phyloP scores from a whole-genome alignment of 2,888 invertebrate species.

The Silvanus unidentatus region DNA sequence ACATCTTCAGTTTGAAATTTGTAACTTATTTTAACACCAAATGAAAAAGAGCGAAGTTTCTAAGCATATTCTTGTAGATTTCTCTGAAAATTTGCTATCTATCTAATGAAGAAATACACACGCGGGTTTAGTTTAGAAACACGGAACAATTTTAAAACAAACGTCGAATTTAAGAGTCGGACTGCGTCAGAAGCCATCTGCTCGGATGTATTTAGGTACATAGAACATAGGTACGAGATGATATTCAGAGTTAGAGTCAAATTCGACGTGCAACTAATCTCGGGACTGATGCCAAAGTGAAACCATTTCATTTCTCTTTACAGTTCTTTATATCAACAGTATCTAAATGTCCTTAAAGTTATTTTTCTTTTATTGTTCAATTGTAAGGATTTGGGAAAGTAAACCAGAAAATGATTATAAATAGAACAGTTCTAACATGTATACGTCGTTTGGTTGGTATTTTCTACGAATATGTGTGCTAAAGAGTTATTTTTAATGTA shows the following conservation, averaged over 20 bases:
- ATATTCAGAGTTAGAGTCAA: slow-evolving; percentile 14
- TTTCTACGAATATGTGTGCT: too few relatives aligned
- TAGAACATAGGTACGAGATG: too few relatives aligned
- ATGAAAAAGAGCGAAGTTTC: background rate
- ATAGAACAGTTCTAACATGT: too few relatives aligned
- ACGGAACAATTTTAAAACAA: slow-evolving; percentile 15
- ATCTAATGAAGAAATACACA: slow-evolving; percentile 24
- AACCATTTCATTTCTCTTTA: slow-evolving; percentile 6
- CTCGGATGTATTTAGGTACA: slow-evolving; percentile 9
- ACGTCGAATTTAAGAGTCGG: slow-evolving; percentile 21
- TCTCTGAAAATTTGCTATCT: background rate
- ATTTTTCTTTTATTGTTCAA: too few relatives aligned
- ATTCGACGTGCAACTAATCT: slow-evolving; percentile 29
- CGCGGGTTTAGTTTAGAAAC: slow-evolving; percentile 18
- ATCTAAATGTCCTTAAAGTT: too few relatives aligned
- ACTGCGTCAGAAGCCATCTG: slow-evolving; percentile 25
- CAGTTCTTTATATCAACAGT: background rate
- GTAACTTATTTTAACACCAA: too few relatives aligned
- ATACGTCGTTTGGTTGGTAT: too few relatives aligned
- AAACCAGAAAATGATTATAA: too few relatives aligned
- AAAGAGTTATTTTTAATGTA: too few relatives aligned
- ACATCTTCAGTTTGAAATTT: too few relatives aligned
- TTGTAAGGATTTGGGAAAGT: too few relatives aligned
- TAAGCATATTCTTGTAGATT: background rate
- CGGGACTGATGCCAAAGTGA: slow-evolving; percentile 33